A percentile compares a stretch with the other conserved stretches of the same genome.
phyloP scores from a whole-genome alignment of 2,113 vertebrate genomes.

The Chamaea fasciata region DNA sequence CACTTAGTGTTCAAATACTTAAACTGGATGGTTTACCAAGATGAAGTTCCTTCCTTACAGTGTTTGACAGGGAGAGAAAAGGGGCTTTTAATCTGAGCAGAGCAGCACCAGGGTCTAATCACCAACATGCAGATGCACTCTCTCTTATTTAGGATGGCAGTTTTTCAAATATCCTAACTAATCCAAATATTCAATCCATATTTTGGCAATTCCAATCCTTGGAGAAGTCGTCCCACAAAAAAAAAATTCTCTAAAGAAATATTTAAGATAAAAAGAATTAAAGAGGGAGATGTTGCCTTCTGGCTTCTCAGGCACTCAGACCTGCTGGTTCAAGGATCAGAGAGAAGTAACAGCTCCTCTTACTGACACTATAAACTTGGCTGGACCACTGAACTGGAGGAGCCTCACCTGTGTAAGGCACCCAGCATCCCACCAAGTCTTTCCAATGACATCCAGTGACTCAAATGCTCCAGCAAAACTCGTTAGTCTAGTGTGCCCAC shows the following conservation, averaged over 20 bases:
- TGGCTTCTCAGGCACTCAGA: background rate
- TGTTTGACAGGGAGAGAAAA: conserved; percentile 38
- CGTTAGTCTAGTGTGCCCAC: background rate
- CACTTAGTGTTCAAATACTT: conserved; percentile 67
- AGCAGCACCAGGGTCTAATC: background rate
- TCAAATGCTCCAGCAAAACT: background rate
- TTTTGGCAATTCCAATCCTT: background rate
- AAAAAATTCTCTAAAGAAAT: background rate
- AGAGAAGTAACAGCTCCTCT: fast-evolving
- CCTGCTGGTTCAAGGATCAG: fast-evolving
- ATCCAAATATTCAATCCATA: background rate
- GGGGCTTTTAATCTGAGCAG: conserved; percentile 11
- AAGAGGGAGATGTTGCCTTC: background rate
- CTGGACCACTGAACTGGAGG: background rate
- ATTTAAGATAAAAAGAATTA: background rate
- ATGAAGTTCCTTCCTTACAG: conserved; percentile 58
- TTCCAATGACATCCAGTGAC: background rate
- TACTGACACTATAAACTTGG: background rate
- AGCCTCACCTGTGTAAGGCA: background rate
- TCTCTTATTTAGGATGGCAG: background rate
- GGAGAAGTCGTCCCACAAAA: background rate
- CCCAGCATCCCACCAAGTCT: background rate
- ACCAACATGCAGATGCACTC: background rate
- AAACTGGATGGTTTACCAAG: conserved; percentile 60
- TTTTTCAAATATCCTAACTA: background rate